Evolutionary conservation across 2,888 invertebrate species (phyloP).

Genomic region (Drosophila recens): DNA sequence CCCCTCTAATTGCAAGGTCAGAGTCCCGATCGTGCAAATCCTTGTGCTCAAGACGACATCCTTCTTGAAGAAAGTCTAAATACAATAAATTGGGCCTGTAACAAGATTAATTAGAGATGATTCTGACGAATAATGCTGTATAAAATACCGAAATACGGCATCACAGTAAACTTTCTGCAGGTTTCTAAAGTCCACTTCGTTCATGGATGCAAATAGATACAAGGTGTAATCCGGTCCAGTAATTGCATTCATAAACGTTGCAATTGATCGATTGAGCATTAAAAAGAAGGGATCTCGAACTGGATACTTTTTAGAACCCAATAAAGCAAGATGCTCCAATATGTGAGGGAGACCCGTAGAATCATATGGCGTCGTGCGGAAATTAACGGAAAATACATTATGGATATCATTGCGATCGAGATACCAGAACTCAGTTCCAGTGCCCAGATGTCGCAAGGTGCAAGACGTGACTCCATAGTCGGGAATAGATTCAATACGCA

Average conservation of each 20-base stretch:
- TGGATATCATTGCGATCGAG: constrained; percentile 94
- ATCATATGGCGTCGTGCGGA: constrained; percentile 95
- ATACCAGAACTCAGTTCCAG: constrained; percentile 95
- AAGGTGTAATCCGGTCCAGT: constrained; percentile 96
- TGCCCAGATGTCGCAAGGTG: constrained; percentile 90
- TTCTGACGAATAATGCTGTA: not conserved
- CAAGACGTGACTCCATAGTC: constrained; percentile 94
- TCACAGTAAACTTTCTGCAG: constrained; percentile 96
- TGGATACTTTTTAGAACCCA: constrained; percentile 95
- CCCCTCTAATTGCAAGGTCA: constrained; percentile 94
- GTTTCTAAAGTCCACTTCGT: constrained; percentile 93
- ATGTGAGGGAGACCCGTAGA: constrained; percentile 97
- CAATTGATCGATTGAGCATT: constrained; percentile 95
- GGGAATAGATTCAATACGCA: constrained; percentile 89
- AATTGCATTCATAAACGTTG: constrained; percentile 98
- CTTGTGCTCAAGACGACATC: constrained; percentile 95
- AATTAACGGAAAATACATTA: constrained; percentile 95
- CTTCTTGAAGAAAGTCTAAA: constrained; percentile 96
- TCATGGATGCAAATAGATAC: constrained; percentile 97
- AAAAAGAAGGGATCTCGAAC: constrained; percentile 98
- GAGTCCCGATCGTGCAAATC: constrained; percentile 90
- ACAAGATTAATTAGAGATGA: not conserved
- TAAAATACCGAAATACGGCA: constrained; percentile 90
- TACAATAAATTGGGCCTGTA: constrained; percentile 90
- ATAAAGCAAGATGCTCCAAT: constrained; percentile 95